These are phyloP conservation scores for Zygaena filipendulae DNA, from an alignment of 2,888 invertebrate species.

Conservation along the genomic window DNA sequence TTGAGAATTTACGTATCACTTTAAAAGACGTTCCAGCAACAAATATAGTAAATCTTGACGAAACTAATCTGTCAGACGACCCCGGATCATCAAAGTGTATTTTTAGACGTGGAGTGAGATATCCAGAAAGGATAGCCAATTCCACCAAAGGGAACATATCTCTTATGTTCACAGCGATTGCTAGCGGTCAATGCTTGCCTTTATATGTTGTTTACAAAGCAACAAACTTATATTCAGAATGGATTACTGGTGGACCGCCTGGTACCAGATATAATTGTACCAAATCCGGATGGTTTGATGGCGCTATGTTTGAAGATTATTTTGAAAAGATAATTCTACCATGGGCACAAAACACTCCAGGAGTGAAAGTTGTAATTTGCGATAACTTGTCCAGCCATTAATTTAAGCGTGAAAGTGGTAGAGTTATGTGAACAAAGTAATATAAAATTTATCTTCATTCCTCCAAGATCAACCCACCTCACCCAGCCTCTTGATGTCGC, in stretches of 20 bases:
- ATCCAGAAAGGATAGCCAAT: slow-evolving; percentile 17
- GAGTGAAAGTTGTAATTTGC: slow-evolving; percentile 13
- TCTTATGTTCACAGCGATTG: slow-evolving; percentile 16
- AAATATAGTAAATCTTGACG: slow-evolving; percentile 14
- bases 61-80: slow-evolving; percentile 15
- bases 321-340: slow-evolving; percentile 14
- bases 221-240: slow-evolving; percentile 9
- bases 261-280: slow-evolving; percentile 15
- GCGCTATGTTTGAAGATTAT: slow-evolving; percentile 13
- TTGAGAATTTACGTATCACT: slow-evolving; percentile 12
- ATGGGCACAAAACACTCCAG: slow-evolving; percentile 10
- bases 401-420: slow-evolving; percentile 10
- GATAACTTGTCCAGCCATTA: slow-evolving; percentile 14
- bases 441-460: slow-evolving; percentile 15
- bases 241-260: slow-evolving; percentile 9
- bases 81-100: slow-evolving; percentile 8
- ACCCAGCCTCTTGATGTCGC: slow-evolving; percentile 15
- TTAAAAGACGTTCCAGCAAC: slow-evolving; percentile 6
- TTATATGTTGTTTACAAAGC: slow-evolving; percentile 16
- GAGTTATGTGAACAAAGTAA: slow-evolving; percentile 10
- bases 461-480: slow-evolving; percentile 15
- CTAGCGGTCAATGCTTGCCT: slow-evolving; percentile 10
- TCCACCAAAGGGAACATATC: slow-evolving; percentile 16
- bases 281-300: slow-evolving; percentile 18
- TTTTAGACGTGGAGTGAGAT: slow-evolving; percentile 13